phyloP scores from a whole-genome alignment of 2,113 vertebrate species.

The Nothobranchius kuhntae region DNA sequence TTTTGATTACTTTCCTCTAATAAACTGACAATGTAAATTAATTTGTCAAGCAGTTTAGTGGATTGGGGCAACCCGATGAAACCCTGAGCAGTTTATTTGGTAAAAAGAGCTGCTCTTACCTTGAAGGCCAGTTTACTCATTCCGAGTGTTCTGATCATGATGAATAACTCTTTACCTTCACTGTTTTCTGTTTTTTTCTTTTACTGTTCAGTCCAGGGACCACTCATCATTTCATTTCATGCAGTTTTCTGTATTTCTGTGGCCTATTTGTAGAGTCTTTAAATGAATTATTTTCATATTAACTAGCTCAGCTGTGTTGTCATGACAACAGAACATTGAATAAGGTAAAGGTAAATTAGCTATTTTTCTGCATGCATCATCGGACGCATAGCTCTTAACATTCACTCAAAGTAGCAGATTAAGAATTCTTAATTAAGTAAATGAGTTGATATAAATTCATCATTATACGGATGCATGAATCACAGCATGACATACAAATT shows the following conservation, averaged over 20 bases:
- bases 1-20: not conserved
- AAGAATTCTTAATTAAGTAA: not conserved
- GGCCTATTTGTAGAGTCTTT: not conserved
- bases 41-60: not conserved
- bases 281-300: not conserved
- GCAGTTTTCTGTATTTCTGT: not conserved
- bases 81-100: not conserved
- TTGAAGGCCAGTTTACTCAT: not conserved
- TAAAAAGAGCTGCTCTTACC: not conserved
- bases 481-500: not conserved
- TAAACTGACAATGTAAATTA: not conserved
- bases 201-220: not conserved
- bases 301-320: not conserved
- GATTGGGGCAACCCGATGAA: not conserved
- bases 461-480: not conserved
- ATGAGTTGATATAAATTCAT: not conserved
- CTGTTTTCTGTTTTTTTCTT: not conserved
- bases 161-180: not conserved
- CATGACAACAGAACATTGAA: not conserved
- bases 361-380: not conserved
- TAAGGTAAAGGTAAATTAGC: not conserved
- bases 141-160: not conserved
- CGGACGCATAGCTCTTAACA: not conserved
- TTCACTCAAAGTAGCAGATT: not conserved
- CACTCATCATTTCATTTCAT: not conserved